Evolutionary conservation across 2,888 invertebrate species (phyloP), one percentile per base, ranked within the genome.

Genomic region (Steinernema scapterisci): DNA sequence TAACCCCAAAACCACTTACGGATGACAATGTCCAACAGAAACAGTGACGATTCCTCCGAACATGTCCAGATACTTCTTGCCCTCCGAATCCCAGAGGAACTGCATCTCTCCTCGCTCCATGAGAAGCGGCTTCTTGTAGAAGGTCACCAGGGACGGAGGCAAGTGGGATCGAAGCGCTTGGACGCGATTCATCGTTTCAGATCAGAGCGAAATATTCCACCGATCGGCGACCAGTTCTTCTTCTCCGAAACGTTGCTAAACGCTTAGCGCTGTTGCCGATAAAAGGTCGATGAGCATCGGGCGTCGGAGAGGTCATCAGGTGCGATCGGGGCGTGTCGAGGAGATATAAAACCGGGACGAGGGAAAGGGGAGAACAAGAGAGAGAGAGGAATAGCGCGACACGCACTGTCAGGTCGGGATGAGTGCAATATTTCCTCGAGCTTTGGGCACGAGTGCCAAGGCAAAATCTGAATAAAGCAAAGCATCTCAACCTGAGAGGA

Each of bases 1-100:
- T n/a, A n/a, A n/a, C n/a, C n/a, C n/a, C n/a, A 23, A 54, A 54
- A 19, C 25, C 21, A 63, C 63, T 63, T 63, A 63, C 71, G 71
- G 71, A 73, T 74, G 74, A 48, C 76, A 76, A 44, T 78, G 48
- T 0, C 82, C 80, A 1, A 81, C 82, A n/a, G 77, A 81, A 7
- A 97, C 94, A 0, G 97, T 99, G 19, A 95, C 96, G 83, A 99
- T 97, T 7, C 97, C 97, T 5, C 92, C 97, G 88, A 95, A 95
- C 90, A 97, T 92, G 88, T 99, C 97, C 80, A 99, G 90, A 88
- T 96, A 99, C 83, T 94, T 91, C 79, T 91, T 92, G 2, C 95
- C 95, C 73, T 91, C 91, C 79, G 93, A 91, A 88, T 97, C 96
- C 72, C 72, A 83, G 38, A 83, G 77, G 71, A 79, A 83, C 76